Conservation (phyloP, 2,797 vertebrate genomes). For the Phyllotis vaccarum region DNA sequence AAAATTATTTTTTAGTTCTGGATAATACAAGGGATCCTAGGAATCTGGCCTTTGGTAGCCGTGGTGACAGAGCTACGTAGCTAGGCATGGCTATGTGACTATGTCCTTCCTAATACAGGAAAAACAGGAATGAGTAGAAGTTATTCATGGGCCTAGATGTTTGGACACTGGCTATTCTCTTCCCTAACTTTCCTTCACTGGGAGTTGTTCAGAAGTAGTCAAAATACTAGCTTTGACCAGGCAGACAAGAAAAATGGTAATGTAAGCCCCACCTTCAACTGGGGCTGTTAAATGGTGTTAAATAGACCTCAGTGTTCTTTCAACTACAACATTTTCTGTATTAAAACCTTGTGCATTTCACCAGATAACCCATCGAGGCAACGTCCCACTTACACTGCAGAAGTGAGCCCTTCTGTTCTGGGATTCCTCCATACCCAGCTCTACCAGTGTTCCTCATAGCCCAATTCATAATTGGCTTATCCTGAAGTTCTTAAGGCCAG, state of each 20-base stretch:
- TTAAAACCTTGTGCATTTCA: background rate
- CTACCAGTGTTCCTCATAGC: background rate
- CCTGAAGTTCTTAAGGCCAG: constrained; percentile 6
- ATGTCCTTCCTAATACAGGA: background rate
- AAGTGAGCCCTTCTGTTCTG: background rate
- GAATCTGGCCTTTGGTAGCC: background rate
- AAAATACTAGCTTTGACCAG: background rate
- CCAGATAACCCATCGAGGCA: background rate
- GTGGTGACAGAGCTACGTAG: background rate
- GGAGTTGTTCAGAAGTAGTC: background rate
- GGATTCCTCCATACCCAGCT: background rate
- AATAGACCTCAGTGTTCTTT: background rate
- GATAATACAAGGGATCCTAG: background rate
- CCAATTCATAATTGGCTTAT: background rate
- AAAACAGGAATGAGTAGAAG: background rate
- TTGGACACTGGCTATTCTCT: background rate
- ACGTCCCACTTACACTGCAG: constrained; percentile 3
- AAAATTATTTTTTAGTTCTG: background rate
- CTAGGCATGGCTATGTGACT: background rate
- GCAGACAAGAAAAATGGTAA: background rate
- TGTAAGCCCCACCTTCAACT: background rate
- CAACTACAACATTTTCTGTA: background rate
- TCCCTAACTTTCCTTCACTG: background rate
- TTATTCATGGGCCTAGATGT: background rate
- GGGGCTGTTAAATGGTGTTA: constrained; percentile 8